Conservation (phyloP, 1,140 invertebrate genomes). For the Halyomorpha halys region DNA sequence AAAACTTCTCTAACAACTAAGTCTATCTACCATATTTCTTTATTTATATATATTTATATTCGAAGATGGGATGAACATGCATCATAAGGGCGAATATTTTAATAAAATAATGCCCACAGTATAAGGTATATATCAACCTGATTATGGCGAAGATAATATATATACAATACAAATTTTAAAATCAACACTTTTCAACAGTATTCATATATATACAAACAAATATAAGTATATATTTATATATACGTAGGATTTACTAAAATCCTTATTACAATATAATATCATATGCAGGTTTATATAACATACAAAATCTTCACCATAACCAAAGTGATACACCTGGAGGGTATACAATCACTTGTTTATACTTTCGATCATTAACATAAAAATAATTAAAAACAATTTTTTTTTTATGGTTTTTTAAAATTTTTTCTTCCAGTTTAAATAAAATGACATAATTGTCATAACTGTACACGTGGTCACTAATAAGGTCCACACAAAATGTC, state of each 20-base stretch:
- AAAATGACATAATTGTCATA: conserved; percentile 8
- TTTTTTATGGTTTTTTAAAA: conserved; percentile 2
- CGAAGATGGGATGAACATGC: conserved; percentile 26
- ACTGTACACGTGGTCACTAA: conserved; percentile 24
- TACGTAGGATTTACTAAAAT: not conserved
- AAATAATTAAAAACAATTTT: conserved; percentile 20
- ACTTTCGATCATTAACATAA: conserved; percentile 19
- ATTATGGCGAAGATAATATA: conserved; percentile 22
- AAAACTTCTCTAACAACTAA: conserved; percentile 26
- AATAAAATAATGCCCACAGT: conserved; percentile 11
- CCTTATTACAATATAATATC: not conserved
- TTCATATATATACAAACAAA: conserved; percentile 14
- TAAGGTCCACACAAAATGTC: conserved; percentile 23
- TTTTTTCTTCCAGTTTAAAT: conserved; percentile 12
- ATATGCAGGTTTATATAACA: conserved; percentile 8
- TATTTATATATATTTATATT: conserved; percentile 24
- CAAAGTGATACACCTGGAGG: conserved; percentile 23
- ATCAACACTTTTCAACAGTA: conserved; percentile 17
- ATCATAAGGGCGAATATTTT: conserved; percentile 14
- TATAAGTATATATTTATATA: conserved; percentile 16
- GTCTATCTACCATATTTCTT: conserved; percentile 28
- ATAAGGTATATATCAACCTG: conserved; percentile 20
- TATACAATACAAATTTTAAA: conserved; percentile 10
- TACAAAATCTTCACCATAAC: conserved; percentile 24
- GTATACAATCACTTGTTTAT: conserved; percentile 18